Percentiles rank a stretch among this genome's conserved stretches.
phyloP scores from a whole-genome alignment of 2,797 vertebrate species.

The Bradypus variegatus region DNA sequence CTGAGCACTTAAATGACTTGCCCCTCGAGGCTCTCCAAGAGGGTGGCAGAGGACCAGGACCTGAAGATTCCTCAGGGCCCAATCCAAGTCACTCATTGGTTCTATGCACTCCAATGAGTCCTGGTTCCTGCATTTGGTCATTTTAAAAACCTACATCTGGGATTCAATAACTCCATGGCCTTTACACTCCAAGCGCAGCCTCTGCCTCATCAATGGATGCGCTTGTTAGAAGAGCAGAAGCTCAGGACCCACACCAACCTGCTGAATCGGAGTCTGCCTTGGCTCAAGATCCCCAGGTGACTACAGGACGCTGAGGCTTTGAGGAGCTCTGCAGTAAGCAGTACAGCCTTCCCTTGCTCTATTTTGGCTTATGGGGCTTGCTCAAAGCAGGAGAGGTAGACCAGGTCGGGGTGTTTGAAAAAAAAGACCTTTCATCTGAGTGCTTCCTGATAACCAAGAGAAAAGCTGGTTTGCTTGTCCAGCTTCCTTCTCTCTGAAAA shows the following conservation, averaged over 20 bases:
- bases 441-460: background rate
- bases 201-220: background rate
- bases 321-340: background rate
- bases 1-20: background rate
- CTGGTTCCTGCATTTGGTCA: background rate
- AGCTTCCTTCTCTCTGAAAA: background rate
- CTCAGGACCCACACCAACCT: background rate
- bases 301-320: too few species aligned
- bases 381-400: background rate
- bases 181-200: background rate
- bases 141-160: background rate
- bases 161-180: background rate
- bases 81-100: background rate
- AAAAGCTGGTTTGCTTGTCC: too few species aligned
- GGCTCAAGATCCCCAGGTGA: background rate
- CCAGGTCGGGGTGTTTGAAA: accelerated
- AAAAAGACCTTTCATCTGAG: background rate
- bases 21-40: accelerated
- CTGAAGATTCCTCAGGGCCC: background rate
- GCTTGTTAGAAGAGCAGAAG: background rate
- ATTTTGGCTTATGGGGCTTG: background rate
- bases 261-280: accelerated
- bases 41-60: background rate
- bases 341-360: accelerated
- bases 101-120: background rate